These are phyloP conservation scores for Pungitius pungitius DNA, from an alignment of 2,113 vertebrate genomes.

Conservation along the genomic window DNA sequence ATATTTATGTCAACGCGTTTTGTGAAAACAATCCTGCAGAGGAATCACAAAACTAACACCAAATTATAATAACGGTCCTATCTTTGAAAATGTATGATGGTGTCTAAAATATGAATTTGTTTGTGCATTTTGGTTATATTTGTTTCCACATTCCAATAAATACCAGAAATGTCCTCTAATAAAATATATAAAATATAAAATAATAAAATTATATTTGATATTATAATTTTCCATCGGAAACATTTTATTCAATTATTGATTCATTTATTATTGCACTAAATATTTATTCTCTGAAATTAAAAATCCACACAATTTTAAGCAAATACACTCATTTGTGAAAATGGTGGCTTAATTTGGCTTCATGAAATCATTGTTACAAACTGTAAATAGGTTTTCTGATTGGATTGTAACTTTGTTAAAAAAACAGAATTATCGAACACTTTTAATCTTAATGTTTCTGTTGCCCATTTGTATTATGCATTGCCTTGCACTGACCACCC, in stretches of 20 bases:
- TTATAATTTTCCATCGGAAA: neutral
- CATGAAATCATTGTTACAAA: conserved; percentile 1
- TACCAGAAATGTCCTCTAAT: neutral
- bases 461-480: conserved; percentile 2
- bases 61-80: neutral
- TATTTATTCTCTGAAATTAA: neutral
- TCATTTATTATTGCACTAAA: neutral
- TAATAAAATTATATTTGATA: neutral
- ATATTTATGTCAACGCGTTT: neutral
- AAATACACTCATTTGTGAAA: neutral
- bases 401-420: neutral
- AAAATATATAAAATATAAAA: too few relatives aligned
- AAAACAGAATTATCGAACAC: conserved; percentile 15
- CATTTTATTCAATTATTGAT: neutral
- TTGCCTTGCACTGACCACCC: conserved; percentile 25
- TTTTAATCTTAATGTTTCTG: neutral
- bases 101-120: neutral
- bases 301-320: neutral
- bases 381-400: conserved; percentile 13
- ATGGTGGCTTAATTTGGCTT: neutral
- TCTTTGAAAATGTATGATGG: neutral
- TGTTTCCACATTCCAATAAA: neutral
- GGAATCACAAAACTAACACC: neutral
- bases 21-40: neutral
- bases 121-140: neutral